Base-by-base conservation (phyloP, 1,140 invertebrate genomes). In the Drosophila quadrilineata region DNA sequence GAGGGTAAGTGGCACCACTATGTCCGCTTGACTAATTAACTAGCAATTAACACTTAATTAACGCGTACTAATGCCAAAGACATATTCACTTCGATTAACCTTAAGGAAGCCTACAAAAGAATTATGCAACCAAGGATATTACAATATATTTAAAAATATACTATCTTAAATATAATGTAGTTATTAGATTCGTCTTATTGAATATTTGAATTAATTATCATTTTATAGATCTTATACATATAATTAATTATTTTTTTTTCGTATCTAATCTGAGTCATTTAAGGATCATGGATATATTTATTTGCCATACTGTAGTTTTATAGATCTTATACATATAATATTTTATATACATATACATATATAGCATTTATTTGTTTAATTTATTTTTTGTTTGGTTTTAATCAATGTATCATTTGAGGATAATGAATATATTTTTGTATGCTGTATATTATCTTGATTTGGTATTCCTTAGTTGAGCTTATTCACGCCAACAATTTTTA, bases 1-100 rank as follows among this genome's bases (percentile, higher is more conserved):
- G 96, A 92, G 97, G 97, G 97, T 98, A 91, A 94, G 93, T 90
- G 19, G 1, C 2, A 0, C 10, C 16, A 22, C 22, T 22, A 8
- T 10, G 3, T 26, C 6, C 26, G 10, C 24, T 4, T 14, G 24
- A 45, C 8, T 17, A 5, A 9, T 45, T 45, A 45, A 45, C 28
- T n/a, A 49, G 16, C 2, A 24, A 14, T 1, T 9, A 16, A 1
- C 36, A 48, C 48, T 26, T 22, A 43, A 29, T 56, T 63, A 16
- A 52, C 3, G 24, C 19, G n/a, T 45, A 66, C 56, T 60, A 66
- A 66, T 36, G 63, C 40, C 46, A 19, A 52, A 9, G 12, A 57
- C 63, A 60, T 60, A 38, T 24, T 14, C 63, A 60, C 60, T 60
- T 36, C 6, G 52, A 59, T 52, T 45, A 60, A 59, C 24, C 38